These are phyloP conservation scores for Aphis craccivora DNA, from an alignment of 1,140 invertebrate genomes.

Conservation along the genomic window DNA sequence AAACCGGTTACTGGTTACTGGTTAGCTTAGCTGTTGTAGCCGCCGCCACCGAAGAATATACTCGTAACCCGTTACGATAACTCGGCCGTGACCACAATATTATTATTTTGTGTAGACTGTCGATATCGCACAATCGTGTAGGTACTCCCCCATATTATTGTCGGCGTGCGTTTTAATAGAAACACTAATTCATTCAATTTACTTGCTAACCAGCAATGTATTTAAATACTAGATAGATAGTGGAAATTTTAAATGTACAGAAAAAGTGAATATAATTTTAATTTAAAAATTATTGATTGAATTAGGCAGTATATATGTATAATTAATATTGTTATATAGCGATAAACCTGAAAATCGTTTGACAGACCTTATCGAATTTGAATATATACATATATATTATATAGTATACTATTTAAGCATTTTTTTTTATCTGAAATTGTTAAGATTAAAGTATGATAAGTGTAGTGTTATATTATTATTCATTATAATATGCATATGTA, in stretches of 20 bases:
- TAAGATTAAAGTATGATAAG: neutral
- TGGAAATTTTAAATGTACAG: no score
- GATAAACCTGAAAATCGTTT: neutral
- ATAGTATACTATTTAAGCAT: neutral
- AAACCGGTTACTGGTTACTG: neutral
- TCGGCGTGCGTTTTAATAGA: neutral
- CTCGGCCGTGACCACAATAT: conserved; percentile 25
- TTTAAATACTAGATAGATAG: no score
- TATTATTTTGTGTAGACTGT: neutral
- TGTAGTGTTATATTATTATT: neutral
- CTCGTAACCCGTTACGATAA: conserved; percentile 23
- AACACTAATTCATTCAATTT: neutral
- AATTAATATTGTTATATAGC: neutral
- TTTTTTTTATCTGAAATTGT: neutral
- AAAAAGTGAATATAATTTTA: no score
- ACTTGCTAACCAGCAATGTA: no score
- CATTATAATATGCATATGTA: neutral
- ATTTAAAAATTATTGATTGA: no score
- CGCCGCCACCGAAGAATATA: neutral
- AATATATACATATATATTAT: neutral
- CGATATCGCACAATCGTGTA: neutral
- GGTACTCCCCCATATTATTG: neutral
- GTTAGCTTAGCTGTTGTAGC: neutral
- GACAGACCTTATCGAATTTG: neutral
- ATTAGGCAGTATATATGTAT: no score